These are phyloP conservation scores for Metellina segmentata DNA, from an alignment of 2,888 invertebrate genomes.

Conservation along the genomic window DNA sequence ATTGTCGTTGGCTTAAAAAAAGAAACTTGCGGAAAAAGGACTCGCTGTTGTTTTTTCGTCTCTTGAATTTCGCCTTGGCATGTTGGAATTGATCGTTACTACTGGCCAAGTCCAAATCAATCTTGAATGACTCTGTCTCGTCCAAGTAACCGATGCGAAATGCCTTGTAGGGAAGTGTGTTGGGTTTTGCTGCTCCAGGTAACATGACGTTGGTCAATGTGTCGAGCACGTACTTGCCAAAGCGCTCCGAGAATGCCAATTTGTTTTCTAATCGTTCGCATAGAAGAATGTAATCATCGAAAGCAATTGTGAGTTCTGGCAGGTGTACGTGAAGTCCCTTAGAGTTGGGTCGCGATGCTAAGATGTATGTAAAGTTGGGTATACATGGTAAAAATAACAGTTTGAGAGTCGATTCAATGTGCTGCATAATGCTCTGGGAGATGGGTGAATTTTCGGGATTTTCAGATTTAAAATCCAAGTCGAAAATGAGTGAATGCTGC, in stretches of 20 bases:
- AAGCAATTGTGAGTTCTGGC: too few relatives aligned
- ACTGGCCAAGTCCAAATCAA: neutral
- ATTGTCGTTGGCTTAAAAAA: neutral
- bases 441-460: neutral
- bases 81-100: neutral
- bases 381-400: neutral
- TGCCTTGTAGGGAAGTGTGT: neutral
- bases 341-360: neutral
- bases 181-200: neutral
- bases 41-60: neutral
- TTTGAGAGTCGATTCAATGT: constrained; percentile 9
- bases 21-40: constrained; percentile 33
- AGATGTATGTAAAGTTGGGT: constrained; percentile 22
- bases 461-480: neutral
- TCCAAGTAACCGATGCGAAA: constrained; percentile 1
- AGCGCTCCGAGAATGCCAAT: neutral
- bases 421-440: neutral
- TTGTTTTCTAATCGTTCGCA: too few relatives aligned
- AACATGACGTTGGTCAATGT: constrained; percentile 22
- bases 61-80: neutral
- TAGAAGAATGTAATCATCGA: too few relatives aligned
- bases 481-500: neutral
- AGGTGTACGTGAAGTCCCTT: constrained; percentile 23
- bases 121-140: neutral
- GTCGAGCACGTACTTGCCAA: neutral